These are phyloP conservation scores for Harpalus rufipes DNA, from an alignment of 2,888 invertebrate genomes.

Conservation along the genomic window DNA sequence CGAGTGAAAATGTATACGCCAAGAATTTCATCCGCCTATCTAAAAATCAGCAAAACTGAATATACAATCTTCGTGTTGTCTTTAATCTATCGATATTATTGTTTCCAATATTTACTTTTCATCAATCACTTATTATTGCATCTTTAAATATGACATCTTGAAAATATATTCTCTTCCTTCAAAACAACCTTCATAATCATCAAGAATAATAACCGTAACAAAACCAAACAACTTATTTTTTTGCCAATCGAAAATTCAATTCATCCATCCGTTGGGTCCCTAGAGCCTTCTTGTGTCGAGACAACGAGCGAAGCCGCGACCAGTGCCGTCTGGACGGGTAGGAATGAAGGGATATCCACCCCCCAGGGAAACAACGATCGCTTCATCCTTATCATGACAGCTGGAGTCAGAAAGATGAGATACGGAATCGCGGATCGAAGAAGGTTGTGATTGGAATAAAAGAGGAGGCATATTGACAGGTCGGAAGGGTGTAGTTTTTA, in stretches of 20 bases:
- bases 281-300: slow-evolving; percentile 5
- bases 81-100: background rate
- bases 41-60: too few relatives aligned
- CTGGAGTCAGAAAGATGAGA: slow-evolving; percentile 7
- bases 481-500: background rate
- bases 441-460: slow-evolving; percentile 45
- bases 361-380: slow-evolving; percentile 25
- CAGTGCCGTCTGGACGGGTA: background rate
- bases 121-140: background rate
- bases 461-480: background rate
- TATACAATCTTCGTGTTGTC: too few relatives aligned
- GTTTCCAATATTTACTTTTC: background rate
- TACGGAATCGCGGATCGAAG: background rate
- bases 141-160: background rate
- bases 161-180: background rate
- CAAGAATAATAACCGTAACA: slow-evolving; percentile 16
- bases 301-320: slow-evolving; percentile 35
- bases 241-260: slow-evolving; percentile 38
- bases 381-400: slow-evolving; percentile 33
- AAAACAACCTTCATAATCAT: slow-evolving; percentile 1
- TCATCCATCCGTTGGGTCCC: slow-evolving; percentile 24
- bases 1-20: too few relatives aligned
- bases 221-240: slow-evolving; percentile 32
- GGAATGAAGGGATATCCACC: background rate
- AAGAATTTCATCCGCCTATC: too few relatives aligned